Evolutionary conservation across 2,113 vertebrate species (phyloP), one percentile per base, ranked within the genome.

Genomic region (Verasper variegatus): DNA sequence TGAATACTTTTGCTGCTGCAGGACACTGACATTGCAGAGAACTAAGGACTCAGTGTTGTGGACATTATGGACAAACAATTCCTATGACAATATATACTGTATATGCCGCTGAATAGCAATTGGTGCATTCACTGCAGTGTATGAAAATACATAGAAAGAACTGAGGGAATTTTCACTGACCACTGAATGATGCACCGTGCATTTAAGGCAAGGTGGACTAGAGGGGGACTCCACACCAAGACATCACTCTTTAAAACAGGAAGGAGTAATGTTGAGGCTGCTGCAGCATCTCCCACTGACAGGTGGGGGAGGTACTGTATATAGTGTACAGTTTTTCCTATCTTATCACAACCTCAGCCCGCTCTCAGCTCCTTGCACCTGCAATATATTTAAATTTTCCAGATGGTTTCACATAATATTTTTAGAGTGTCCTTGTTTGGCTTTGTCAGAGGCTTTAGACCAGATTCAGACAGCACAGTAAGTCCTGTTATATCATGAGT

Each of bases 351-450:
- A 26, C 5, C 3, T 21, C 9, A n/a, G n/a, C n/a, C 37, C 10
- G 18, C 58, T n/a, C 15, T 58, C 10, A 37, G 58, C 18, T 61
- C 26, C 12, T 63, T 37, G 17, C 61, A 45, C 13, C 61, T 2
- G 13, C 23, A 20, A 49, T 24, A 49, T 27, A 49, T 65, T 65
- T 20, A 1, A 49, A 49, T 65, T 65, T 64, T 65, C 42, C 62
- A 65, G 42, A 24, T 49, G 62, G 62, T 64, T 49, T 64, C 62
- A 23, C 40, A 45, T 45, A 11, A 15, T 13, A 42, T 21, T 62
- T 21, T 31, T 20, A 61, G 0, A 12, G 18, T 40, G 20, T 13
- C 59, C 42, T 24, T 64, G 21, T 26, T 26, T 24, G 7, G 40
- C 15, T 64, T 1, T 26, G 23, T 62, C 60, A 62, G 60, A 21